Conservation (phyloP, 92 coral and sea anemone genomes). For the Actinernus sp. region DNA sequence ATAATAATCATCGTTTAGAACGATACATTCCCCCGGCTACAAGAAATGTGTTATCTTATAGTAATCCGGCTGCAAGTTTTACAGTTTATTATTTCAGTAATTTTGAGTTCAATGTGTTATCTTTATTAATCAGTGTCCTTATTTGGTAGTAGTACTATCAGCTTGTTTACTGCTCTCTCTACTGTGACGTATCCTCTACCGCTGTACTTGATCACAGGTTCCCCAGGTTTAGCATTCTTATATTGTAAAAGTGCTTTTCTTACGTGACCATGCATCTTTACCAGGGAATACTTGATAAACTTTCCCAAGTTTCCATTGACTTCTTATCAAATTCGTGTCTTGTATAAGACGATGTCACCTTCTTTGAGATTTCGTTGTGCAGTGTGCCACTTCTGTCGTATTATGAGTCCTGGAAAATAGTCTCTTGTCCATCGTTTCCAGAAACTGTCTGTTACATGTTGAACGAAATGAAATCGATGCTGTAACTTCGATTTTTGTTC, state of each 20-base stretch:
- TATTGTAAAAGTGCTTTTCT: constrained; percentile 51
- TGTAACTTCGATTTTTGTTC: constrained; percentile 2
- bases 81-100: too few relatives aligned
- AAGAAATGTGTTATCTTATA: too few relatives aligned
- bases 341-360: constrained; percentile 23
- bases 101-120: too few relatives aligned
- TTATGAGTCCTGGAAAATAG: constrained; percentile 26
- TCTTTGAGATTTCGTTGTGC: constrained; percentile 6
- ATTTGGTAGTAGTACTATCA: constrained; percentile 39
- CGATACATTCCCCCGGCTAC: too few relatives aligned
- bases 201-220: constrained; percentile 30
- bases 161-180: constrained; percentile 48
- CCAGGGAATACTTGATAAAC: constrained; percentile 28
- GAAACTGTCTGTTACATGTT: constrained; percentile 13
- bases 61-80: too few relatives aligned
- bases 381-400: constrained; percentile 40
- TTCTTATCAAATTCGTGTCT: constrained; percentile 24
- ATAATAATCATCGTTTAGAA: too few relatives aligned
- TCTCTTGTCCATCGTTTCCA: constrained; percentile 40
- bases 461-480: constrained; percentile 23
- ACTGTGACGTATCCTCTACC: constrained; percentile 52
- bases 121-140: too few relatives aligned
- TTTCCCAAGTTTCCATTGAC: constrained; percentile 46
- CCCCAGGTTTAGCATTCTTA: constrained; percentile 59
- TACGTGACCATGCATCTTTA: constrained; percentile 48